Evolutionary conservation across 2,797 vertebrate genomes (phyloP).

Genomic region (Acrossocheilus fasciatus): DNA sequence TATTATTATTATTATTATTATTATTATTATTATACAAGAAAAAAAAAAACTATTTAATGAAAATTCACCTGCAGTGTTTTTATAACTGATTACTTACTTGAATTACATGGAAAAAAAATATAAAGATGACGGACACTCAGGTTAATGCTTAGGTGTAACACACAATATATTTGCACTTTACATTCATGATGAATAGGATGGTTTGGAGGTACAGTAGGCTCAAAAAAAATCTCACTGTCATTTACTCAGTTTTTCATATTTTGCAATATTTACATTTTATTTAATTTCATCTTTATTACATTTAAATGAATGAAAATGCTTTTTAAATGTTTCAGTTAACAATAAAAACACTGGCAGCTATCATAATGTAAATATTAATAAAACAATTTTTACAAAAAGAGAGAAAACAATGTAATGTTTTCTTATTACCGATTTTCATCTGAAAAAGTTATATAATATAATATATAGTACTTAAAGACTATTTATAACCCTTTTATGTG

Average conservation of each 20-base stretch:
- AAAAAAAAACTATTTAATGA: not conserved
- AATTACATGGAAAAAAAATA: no score
- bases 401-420: no score
- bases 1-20: not conserved
- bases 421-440: not conserved
- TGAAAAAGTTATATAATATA: no score
- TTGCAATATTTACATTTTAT: not conserved
- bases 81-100: no score
- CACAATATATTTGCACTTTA: not conserved
- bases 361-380: no score
- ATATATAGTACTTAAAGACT: not conserved
- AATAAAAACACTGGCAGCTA: no score
- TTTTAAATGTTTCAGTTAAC: not conserved
- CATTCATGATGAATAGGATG: not conserved
- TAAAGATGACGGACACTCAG: constrained; percentile 46
- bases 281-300: not conserved
- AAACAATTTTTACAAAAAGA: no score
- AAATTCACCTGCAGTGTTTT: no score
- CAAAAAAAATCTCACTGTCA: not conserved
- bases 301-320: not conserved
- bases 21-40: not conserved
- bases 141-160: constrained; percentile 49
- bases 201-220: not conserved
- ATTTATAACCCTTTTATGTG: not conserved
- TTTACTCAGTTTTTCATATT: not conserved